Conservation (phyloP, 1,140 invertebrate genomes). For the roundworm (Caenorhabditis elegans) region DNA sequence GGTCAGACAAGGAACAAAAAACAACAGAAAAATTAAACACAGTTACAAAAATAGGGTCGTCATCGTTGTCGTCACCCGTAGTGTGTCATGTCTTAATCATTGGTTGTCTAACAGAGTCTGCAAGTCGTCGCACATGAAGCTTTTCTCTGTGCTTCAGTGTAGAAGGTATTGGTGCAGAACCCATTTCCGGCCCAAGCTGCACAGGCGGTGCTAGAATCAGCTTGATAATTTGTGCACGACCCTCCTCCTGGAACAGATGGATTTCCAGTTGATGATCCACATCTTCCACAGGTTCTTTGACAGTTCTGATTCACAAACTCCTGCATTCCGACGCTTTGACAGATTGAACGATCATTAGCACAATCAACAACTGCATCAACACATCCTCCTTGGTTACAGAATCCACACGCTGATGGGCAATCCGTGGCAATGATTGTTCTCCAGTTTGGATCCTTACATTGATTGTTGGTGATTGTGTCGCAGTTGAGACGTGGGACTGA, state of each 20-base stretch:
- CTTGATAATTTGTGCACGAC: background rate
- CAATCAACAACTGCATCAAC: conserved; percentile 21
- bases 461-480: background rate
- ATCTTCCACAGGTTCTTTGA: background rate
- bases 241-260: background rate
- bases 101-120: conserved; percentile 12
- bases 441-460: background rate
- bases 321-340: background rate
- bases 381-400: conserved; percentile 28
- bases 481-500: conserved; percentile 30
- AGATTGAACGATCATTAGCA: conserved; percentile 20
- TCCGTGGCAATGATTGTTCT: conserved; percentile 13
- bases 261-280: background rate
- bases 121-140: conserved; percentile 10
- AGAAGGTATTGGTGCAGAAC: conserved; percentile 34
- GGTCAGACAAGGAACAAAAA: background rate
- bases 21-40: background rate
- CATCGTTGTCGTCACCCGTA: background rate
- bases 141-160: conserved; percentile 2
- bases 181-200: conserved; percentile 27
- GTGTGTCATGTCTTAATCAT: background rate
- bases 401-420: conserved; percentile 26
- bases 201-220: background rate
- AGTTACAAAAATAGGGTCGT: background rate
- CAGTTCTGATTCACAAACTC: background rate